Percentiles rank a stretch among this genome's conserved stretches.
phyloP scores from a whole-genome alignment of 2,888 invertebrate genomes.

The Choreutis nemorana region DNA sequence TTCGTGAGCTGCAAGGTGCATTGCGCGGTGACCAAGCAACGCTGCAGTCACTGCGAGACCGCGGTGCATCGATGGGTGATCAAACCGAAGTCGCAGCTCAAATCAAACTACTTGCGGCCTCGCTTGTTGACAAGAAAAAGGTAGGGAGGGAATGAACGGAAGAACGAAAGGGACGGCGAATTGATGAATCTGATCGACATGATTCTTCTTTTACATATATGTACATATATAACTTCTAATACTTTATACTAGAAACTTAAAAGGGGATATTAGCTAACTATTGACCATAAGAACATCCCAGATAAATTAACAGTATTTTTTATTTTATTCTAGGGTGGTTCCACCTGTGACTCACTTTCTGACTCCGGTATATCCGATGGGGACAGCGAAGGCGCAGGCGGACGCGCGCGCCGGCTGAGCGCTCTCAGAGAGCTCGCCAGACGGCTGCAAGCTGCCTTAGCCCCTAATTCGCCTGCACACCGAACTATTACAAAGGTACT shows the following conservation, averaged over 20 bases:
- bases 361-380: conserved; percentile 84
- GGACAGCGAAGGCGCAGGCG: conserved; percentile 70
- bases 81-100: conserved; percentile 64
- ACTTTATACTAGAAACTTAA: no score
- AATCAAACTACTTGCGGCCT: conserved; percentile 67
- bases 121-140: conserved; percentile 62
- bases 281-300: not conserved
- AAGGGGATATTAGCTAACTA: no score
- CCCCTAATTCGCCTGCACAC: conserved; percentile 73
- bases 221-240: no score
- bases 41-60: conserved; percentile 55
- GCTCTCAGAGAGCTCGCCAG: conserved; percentile 73
- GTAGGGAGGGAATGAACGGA: conserved; percentile 22
- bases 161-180: no score
- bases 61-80: conserved; percentile 66
- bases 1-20: conserved; percentile 79
- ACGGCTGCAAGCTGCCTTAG: conserved; percentile 71
- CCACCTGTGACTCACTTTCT: conserved; percentile 72
- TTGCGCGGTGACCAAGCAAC: conserved; percentile 72
- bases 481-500: conserved; percentile 70
- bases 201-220: no score
- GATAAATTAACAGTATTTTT: no score
- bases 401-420: conserved; percentile 73
- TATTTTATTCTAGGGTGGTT: conserved; percentile 34
- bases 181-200: no score